phyloP scores from a whole-genome alignment of 2,113 vertebrate genomes.

The Eptesicus fuscus region DNA sequence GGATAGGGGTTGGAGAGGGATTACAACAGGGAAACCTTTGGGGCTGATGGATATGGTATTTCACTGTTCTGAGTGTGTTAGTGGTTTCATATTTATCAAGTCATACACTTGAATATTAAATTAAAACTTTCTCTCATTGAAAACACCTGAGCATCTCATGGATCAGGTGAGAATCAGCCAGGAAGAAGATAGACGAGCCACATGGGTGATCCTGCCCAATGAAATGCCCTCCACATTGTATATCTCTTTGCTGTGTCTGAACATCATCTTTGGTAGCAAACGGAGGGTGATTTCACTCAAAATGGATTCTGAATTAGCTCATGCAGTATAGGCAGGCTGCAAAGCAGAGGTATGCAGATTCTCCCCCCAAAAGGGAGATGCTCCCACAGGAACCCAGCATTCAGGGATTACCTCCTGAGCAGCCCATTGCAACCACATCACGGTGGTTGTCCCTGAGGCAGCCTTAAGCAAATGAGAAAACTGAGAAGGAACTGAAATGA shows the following conservation, averaged over 20 bases:
- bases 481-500: neutral
- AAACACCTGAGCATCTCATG: neutral
- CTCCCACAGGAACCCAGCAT: neutral
- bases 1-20: neutral
- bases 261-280: neutral
- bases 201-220: neutral
- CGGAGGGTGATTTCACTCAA: neutral
- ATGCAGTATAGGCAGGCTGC: neutral
- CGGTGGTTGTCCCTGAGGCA: neutral
- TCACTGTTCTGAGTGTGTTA: neutral
- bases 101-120: neutral
- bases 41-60: neutral
- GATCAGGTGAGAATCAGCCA: neutral
- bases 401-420: neutral
- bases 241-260: neutral
- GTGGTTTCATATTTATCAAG: neutral
- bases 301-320: neutral
- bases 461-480: rapidly evolving
- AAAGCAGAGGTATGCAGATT: neutral
- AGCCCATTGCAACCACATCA: rapidly evolving
- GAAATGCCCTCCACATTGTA: neutral
- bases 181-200: neutral
- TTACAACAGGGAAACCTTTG: neutral
- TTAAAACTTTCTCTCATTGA: neutral
- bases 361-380: neutral